Evolutionary conservation across 2,113 vertebrate genomes (phyloP).

Genomic region (Notiomystis cincta): DNA sequence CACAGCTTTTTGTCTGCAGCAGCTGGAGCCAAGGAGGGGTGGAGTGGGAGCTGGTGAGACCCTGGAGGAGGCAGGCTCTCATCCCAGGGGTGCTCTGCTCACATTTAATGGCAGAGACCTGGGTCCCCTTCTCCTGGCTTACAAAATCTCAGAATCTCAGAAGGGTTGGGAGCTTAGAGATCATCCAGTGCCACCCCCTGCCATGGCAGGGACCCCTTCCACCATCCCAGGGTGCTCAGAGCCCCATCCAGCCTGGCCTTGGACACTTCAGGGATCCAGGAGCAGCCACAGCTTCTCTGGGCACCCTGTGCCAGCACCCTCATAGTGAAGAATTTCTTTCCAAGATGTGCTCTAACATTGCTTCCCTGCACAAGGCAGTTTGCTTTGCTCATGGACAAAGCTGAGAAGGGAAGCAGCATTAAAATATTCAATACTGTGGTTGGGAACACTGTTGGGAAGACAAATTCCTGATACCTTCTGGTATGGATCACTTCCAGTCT

Average conservation of each 20-base stretch:
- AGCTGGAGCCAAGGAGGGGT: not conserved
- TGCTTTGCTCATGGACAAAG: not conserved
- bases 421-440: not conserved
- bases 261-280: not conserved
- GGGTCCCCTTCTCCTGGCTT: not conserved
- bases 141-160: not conserved
- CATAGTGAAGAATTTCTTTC: not conserved
- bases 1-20: not conserved
- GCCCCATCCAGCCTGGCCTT: not conserved
- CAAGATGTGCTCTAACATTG: not conserved
- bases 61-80: not conserved
- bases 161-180: not conserved
- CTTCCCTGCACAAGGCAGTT: not conserved
- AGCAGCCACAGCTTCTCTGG: not conserved
- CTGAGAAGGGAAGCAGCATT: not conserved
- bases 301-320: not conserved
- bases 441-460: not conserved
- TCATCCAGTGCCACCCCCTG: no score
- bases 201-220: not conserved
- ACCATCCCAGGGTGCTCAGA: fast-evolving
- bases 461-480: not conserved
- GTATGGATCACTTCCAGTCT: not conserved
- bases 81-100: not conserved
- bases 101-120: not conserved
- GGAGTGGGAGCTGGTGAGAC: not conserved